phyloP scores from a whole-genome alignment of 2,797 vertebrate genomes.

The Macrochelys suwanniensis region DNA sequence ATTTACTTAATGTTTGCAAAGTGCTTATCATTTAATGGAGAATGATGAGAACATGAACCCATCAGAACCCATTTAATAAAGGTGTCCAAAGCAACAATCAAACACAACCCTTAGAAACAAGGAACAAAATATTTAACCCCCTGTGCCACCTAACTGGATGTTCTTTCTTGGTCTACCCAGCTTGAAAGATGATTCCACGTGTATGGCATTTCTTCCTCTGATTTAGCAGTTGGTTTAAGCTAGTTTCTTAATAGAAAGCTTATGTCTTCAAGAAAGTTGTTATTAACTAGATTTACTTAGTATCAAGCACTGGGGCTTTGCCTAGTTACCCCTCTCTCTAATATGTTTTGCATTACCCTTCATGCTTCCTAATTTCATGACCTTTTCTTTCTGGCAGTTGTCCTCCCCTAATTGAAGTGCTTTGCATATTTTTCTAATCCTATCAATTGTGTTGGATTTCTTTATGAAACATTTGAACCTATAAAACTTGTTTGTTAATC shows the following conservation, averaged over 20 bases:
- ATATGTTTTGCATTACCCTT: neutral
- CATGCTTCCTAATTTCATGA: neutral
- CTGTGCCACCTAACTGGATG: fast-evolving
- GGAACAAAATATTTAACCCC: neutral
- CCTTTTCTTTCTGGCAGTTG: neutral
- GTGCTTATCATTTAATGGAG: constrained; percentile 21
- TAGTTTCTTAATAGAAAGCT: neutral
- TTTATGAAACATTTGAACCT: neutral
- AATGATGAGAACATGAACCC: neutral
- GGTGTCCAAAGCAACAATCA: neutral
- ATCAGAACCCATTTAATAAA: neutral
- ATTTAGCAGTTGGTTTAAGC: neutral
- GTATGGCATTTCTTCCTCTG: neutral
- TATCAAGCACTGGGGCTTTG: neutral
- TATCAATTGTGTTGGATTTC: neutral
- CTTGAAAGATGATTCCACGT: neutral
- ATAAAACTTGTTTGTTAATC: neutral
- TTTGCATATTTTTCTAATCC: neutral
- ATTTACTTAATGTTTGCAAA: constrained; percentile 17
- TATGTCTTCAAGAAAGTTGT: neutral
- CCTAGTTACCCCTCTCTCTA: neutral
- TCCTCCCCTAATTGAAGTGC: neutral
- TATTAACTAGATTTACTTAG: neutral
- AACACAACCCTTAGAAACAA: neutral
- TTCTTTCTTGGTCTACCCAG: neutral